These are phyloP conservation scores for Peromyscus attwateri DNA, from an alignment of 2,797 vertebrate genomes.

Conservation along the genomic window DNA sequence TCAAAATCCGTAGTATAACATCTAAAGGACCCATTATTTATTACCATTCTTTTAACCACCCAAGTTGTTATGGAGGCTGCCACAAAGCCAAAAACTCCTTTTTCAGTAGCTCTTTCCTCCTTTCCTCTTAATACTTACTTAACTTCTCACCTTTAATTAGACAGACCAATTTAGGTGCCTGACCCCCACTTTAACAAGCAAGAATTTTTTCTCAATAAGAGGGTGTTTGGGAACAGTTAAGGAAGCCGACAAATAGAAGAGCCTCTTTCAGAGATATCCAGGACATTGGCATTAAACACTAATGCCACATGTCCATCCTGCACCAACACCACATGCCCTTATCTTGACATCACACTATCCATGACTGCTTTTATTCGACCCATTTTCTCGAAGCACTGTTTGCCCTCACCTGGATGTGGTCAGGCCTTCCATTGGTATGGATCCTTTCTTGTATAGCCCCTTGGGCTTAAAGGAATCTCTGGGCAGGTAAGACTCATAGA, in stretches of 20 bases:
- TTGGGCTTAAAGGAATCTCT: constrained; percentile 84
- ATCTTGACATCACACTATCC: no score
- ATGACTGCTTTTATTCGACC: background rate
- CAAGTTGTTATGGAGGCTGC: background rate
- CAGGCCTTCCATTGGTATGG: constrained; percentile 82
- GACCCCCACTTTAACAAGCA: background rate
- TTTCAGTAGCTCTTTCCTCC: background rate
- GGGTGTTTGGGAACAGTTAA: background rate
- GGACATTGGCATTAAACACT: background rate
- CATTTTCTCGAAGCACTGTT: no score
- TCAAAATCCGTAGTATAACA: background rate
- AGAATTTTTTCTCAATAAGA: constrained; percentile 36
- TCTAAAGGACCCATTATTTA: background rate
- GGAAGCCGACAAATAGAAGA: background rate
- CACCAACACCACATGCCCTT: no score
- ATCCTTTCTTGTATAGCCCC: background rate
- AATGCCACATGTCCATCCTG: background rate
- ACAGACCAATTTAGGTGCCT: background rate
- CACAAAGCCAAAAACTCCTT: background rate
- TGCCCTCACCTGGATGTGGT: constrained; percentile 84
- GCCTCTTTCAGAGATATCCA: background rate
- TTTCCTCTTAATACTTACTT: background rate
- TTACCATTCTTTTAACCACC: background rate
- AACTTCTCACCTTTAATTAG: background rate
- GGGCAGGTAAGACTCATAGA: constrained; percentile 72